These are phyloP conservation scores for Hypsibius dujardini DNA, from an alignment of 1,140 invertebrate species.

Conservation along the genomic window DNA sequence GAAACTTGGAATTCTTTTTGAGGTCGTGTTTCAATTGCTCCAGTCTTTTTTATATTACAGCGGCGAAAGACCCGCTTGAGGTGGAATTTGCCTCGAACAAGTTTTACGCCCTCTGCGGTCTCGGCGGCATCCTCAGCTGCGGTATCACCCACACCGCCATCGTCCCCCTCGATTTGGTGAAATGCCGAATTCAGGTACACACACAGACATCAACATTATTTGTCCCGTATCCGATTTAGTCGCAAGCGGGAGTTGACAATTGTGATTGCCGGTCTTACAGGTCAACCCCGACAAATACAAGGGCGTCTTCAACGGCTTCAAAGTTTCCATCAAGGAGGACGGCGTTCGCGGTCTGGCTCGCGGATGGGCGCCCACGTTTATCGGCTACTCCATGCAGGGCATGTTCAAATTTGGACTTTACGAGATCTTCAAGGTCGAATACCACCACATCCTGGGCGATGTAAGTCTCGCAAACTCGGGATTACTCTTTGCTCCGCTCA, in stretches of 20 bases:
- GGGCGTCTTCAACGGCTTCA: slow-evolving; percentile 71
- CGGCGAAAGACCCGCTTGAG: too few relatives aligned
- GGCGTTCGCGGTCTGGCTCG: slow-evolving; percentile 66
- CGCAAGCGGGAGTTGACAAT: slow-evolving; percentile 2
- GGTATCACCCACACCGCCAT: slow-evolving; percentile 67
- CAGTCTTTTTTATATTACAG: too few relatives aligned
- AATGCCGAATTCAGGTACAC: slow-evolving; percentile 86
- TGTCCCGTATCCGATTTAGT: too few relatives aligned
- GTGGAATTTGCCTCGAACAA: slow-evolving; percentile 33
- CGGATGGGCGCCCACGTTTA: slow-evolving; percentile 95
- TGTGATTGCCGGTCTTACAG: slow-evolving; percentile 29
- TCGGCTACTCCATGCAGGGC: slow-evolving; percentile 85
- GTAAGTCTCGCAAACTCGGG: slow-evolving; percentile 27
- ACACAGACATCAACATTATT: background rate
- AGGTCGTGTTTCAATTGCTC: too few relatives aligned
- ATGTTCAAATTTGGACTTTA: slow-evolving; percentile 65
- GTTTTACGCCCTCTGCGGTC: slow-evolving; percentile 79
- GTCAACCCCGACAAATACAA: slow-evolving; percentile 75
- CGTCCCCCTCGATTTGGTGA: slow-evolving; percentile 90
- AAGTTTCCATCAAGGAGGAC: slow-evolving; percentile 58
- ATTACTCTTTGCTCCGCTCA: too few relatives aligned
- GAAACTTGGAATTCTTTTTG: too few relatives aligned
- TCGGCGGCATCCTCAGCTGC: slow-evolving; percentile 88
- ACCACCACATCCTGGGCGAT: slow-evolving; percentile 67
- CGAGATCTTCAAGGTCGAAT: slow-evolving; percentile 72